A percentile compares a stretch with the other conserved stretches of the same genome.
phyloP scores from a whole-genome alignment of 2,797 vertebrate species.

The Myotis findleyi region DNA sequence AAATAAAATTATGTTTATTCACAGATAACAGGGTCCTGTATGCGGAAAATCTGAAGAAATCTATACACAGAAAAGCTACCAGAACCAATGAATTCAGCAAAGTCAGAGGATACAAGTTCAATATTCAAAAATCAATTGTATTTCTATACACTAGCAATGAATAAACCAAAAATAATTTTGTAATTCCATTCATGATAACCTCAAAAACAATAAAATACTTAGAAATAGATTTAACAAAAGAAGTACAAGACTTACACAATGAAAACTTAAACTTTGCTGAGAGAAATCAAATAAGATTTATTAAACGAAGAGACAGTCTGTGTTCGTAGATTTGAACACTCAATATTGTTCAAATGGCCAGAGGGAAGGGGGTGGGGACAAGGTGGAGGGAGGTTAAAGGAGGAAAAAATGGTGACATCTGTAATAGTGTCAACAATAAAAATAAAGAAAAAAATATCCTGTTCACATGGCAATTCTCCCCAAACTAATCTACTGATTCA shows the following conservation, averaged over 20 bases:
- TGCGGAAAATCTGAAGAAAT: slow-evolving; percentile 6
- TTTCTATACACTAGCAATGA: slow-evolving; percentile 8
- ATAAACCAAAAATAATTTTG: not conserved
- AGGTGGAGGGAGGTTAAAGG: not conserved
- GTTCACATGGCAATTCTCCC: not conserved
- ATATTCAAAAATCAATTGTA: slow-evolving; percentile 36
- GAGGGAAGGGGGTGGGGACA: not conserved
- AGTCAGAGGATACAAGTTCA: not conserved
- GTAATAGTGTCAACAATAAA: not conserved
- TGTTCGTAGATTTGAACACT: not conserved
- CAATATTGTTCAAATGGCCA: not conserved
- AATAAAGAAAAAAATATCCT: not conserved
- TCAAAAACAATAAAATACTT: not conserved
- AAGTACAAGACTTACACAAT: not conserved
- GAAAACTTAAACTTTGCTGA: not conserved
- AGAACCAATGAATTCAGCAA: slow-evolving; percentile 12
- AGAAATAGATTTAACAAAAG: slow-evolving; percentile 42
- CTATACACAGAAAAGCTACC: not conserved
- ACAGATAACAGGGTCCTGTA: not conserved
- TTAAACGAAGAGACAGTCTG: not conserved
- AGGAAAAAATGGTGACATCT: not conserved
- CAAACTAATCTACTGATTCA: not conserved
- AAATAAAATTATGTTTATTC: not conserved
- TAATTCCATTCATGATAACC: not conserved
- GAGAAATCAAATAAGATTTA: not conserved